Base-by-base conservation (phyloP, 1,140 invertebrate species). In the Lasioglossum baleicum region DNA sequence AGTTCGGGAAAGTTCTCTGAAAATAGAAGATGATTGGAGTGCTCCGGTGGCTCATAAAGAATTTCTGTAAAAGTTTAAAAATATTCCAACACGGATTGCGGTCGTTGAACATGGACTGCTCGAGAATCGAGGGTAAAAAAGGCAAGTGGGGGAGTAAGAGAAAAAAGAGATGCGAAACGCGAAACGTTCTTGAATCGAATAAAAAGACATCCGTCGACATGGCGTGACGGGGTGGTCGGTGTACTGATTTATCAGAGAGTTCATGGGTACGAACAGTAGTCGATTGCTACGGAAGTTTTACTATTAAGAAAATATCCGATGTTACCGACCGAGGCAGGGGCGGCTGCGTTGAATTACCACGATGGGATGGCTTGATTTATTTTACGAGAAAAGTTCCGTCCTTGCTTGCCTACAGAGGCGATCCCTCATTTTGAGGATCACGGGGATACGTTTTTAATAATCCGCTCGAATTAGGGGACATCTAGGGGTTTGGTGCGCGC, bases 301-400 rank as follows among this genome's bases (percentile, higher is more conserved):
- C 63, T 86, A 87, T 88, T 88, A 88, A 87, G 86, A 87, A 87
- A 88, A 87, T 87, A 88, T 88, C 86, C 73, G 77, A 88, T 83
- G 87, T 88, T 85, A 83, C 81, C 31, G 69, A 72, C n/a, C n/a
- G 75, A 79, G 69, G 76, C 69, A 81, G 73, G 69, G 82, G 75
- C 75, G 83, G 85, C 83, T 87, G 74, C 70, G 77, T 69, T 79
- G 83, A 88, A 87, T 88, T 87, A 88, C 83, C 83, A 17, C 76
- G 71, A 83, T 71, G 61, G 74, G 71, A 81, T 22, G 53, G 56
- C 69, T 61, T 86, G 86, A 88, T 88, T 86, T 88, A 88, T 88
- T 88, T 88, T 88, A 88, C 79, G 87, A 88, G 83, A 65, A 82
- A 88, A 88, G 84, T 88, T 88, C 44, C 82, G 80, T 82, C 86